Evolutionary conservation across 2,797 vertebrate genomes (phyloP).

Genomic region (Megaceryle alcyon): DNA sequence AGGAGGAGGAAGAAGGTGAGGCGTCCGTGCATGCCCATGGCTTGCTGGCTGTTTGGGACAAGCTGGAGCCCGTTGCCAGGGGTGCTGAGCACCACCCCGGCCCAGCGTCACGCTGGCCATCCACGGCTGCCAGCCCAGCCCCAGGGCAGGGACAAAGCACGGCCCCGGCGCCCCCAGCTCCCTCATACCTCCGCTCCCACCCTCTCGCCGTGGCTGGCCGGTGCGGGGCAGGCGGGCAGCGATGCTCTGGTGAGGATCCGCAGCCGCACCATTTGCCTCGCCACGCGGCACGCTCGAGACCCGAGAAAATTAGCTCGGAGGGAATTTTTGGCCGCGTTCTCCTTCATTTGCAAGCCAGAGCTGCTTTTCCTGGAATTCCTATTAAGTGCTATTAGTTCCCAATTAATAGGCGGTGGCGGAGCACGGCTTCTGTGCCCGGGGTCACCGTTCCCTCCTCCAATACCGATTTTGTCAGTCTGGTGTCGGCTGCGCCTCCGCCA

Average conservation of each 20-base stretch:
- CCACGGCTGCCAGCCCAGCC: not conserved
- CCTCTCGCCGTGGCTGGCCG: not conserved
- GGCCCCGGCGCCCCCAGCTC: not conserved
- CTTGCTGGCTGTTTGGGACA: slow-evolving; percentile 41
- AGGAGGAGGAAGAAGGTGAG: not conserved
- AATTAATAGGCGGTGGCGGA: not conserved
- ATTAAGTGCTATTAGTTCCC: slow-evolving; percentile 6
- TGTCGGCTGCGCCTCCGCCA: not conserved
- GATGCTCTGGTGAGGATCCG: not conserved
- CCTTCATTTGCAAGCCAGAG: slow-evolving; percentile 49
- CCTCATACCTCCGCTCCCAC: accelerated
- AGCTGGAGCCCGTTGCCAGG: slow-evolving; percentile 34
- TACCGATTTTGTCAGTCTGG: not conserved
- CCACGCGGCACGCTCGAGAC: not conserved
- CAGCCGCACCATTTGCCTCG: not conserved
- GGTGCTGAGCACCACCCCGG: not conserved
- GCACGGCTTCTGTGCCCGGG: not conserved
- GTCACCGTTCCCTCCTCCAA: not conserved
- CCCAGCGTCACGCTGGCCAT: not conserved
- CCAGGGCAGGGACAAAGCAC: not conserved
- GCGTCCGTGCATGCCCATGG: slow-evolving; percentile 1
- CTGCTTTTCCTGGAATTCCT: not conserved
- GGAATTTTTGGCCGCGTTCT: not conserved
- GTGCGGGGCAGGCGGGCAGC: not conserved
- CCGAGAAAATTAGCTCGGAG: not conserved